Conservation (phyloP, 2,797 vertebrate genomes). For the Tapirus indicus region DNA sequence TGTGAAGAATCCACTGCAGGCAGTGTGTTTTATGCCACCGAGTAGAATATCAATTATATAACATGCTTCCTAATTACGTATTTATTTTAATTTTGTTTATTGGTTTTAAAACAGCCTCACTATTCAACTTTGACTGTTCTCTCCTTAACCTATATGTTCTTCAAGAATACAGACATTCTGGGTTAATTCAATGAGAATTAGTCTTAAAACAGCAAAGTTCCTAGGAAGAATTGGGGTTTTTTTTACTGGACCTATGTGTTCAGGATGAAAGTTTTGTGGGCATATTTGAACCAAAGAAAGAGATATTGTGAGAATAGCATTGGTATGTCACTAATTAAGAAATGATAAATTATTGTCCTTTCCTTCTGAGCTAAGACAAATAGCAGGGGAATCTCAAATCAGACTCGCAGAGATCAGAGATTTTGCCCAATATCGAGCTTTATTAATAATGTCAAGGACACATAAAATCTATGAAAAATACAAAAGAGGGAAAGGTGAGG, state of each 20-base stretch:
- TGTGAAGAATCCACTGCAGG: not conserved
- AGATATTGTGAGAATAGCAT: not conserved
- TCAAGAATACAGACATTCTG: not conserved
- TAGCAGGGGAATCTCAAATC: not conserved
- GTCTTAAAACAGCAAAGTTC: not conserved
- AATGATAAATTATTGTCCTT: not conserved
- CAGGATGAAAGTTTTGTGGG: not conserved
- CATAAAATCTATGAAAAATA: not conserved
- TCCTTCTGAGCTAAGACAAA: not conserved
- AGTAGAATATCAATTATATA: not conserved
- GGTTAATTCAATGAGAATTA: not conserved
- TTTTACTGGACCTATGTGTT: not conserved
- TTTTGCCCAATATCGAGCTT: not conserved
- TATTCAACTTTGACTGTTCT: not conserved
- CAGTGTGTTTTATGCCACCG: not conserved
- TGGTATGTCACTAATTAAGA: not conserved
- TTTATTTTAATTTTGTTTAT: not conserved
- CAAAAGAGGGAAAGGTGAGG: not conserved
- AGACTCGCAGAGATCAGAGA: not conserved
- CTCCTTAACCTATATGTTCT: not conserved
- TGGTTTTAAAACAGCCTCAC: not conserved
- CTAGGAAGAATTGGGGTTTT: too few relatives aligned
- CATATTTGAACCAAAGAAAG: not conserved
- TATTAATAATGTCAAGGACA: not conserved
- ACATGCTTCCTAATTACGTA: not conserved